These are phyloP conservation scores for Lampris incognitus DNA, from an alignment of 2,113 vertebrate genomes.

Conservation along the genomic window DNA sequence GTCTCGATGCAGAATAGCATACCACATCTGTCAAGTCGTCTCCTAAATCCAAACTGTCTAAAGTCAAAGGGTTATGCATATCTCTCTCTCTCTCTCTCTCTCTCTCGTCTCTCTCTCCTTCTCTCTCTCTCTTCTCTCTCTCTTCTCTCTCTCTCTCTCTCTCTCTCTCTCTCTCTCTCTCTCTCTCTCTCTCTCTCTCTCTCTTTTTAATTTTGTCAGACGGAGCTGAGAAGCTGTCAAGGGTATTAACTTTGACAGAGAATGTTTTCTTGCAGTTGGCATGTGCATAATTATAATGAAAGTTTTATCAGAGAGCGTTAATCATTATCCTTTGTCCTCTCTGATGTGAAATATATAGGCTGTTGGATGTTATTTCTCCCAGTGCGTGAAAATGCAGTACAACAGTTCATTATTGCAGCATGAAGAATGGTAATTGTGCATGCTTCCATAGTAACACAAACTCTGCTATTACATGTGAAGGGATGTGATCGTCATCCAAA, in stretches of 20 bases:
- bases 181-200: not conserved
- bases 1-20: constrained; percentile 53
- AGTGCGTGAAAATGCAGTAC: constrained; percentile 17
- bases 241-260: constrained; percentile 64
- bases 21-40: constrained; percentile 72
- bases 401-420: not conserved
- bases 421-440: not conserved
- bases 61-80: constrained; percentile 66
- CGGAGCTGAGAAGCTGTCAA: constrained; percentile 55
- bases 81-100: too few relatives aligned
- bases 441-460: not conserved
- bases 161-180: constrained; percentile 11
- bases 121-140: too few relatives aligned
- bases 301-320: constrained; percentile 61
- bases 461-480: not conserved
- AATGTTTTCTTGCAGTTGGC: constrained; percentile 43
- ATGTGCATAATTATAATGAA: constrained; percentile 53
- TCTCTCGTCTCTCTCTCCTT: constrained; percentile 23
- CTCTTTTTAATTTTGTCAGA: constrained; percentile 56
- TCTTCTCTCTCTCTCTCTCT: too few relatives aligned
- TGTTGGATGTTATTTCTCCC: constrained; percentile 9
- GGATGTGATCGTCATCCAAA: not conserved
- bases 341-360: constrained; percentile 34
- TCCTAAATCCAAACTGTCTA: constrained; percentile 68
- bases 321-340: constrained; percentile 61